Evolutionary conservation across 92 coral and sea anemone species (phyloP).

Genomic region (Isaurus tuberculatus): DNA sequence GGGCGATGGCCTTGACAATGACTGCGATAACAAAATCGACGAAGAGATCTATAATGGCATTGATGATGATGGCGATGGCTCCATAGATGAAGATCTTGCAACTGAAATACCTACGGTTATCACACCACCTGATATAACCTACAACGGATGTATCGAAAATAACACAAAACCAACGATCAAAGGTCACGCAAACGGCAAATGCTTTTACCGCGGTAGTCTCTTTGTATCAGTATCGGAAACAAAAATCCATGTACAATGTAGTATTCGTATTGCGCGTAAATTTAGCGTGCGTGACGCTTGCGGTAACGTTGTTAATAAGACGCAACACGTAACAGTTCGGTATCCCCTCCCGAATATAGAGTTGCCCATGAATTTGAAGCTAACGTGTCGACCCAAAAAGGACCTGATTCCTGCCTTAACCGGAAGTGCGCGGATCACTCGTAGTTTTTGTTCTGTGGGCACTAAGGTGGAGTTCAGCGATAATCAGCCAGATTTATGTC

Average conservation of each 20-base stretch:
- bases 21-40: constrained; percentile 86
- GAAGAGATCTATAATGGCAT: constrained; percentile 78
- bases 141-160: constrained; percentile 45
- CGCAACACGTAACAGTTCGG: constrained; percentile 61
- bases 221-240: constrained; percentile 29
- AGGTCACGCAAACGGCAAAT: constrained; percentile 66
- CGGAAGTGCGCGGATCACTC: constrained; percentile 35
- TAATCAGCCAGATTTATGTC: constrained; percentile 57
- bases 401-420: constrained; percentile 60
- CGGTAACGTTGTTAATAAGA: constrained; percentile 58
- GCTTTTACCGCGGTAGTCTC: constrained; percentile 66
- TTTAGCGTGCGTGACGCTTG: constrained; percentile 85
- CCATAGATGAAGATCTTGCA: constrained; percentile 85
- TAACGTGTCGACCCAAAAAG: constrained; percentile 65
- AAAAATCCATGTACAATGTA: constrained; percentile 30
- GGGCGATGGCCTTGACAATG: constrained; percentile 86
- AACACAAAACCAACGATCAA: not conserved
- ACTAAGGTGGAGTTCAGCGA: constrained; percentile 58
- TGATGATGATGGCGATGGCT: constrained; percentile 89
- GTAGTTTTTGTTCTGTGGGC: constrained; percentile 43
- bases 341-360: constrained; percentile 57
- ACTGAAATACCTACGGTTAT: constrained; percentile 54
- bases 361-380: constrained; percentile 60
- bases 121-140: constrained; percentile 41
- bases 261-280: constrained; percentile 54